Evolutionary conservation across 2,888 invertebrate species (phyloP).

Genomic region (Pollenia griseotomentosa): DNA sequence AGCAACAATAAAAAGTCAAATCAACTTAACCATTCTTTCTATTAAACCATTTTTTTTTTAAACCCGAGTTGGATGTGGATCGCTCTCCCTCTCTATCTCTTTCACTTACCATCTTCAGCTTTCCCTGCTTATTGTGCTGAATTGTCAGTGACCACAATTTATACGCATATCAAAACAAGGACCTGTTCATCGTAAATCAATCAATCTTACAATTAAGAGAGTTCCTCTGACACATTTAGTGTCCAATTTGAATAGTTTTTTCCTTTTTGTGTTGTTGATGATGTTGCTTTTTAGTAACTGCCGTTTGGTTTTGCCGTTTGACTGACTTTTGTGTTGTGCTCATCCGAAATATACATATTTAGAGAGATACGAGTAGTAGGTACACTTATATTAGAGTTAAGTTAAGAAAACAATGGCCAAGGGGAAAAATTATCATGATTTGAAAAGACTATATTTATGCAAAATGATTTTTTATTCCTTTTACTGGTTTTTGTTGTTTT

Average conservation of each 20-base stretch:
- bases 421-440: conserved; percentile 68
- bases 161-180: conserved; percentile 74
- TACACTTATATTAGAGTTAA: conserved; percentile 7
- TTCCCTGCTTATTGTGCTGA: conserved; percentile 8
- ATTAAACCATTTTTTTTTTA: conserved; percentile 30
- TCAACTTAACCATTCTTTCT: conserved; percentile 24
- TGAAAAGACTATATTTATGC: conserved; percentile 69
- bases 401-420: conserved; percentile 63
- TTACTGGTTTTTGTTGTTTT: conserved; percentile 20
- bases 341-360: conserved; percentile 50
- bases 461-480: conserved; percentile 58
- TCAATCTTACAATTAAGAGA: conserved; percentile 81
- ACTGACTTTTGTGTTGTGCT: conserved; percentile 42
- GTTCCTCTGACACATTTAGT: conserved; percentile 80
- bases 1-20: conserved; percentile 31
- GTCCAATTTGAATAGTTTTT: conserved; percentile 78
- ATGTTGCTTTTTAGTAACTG: conserved; percentile 25
- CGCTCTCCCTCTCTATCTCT: conserved; percentile 14
- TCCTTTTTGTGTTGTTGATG: conserved; percentile 14
- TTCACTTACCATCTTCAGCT: neutral
- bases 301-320: conserved; percentile 41
- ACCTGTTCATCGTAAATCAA: conserved; percentile 80
- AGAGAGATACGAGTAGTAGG: conserved; percentile 13
- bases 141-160: conserved; percentile 71
- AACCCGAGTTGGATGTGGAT: conserved; percentile 22